These are phyloP conservation scores for Drosophila eugracilis DNA, from an alignment of 1,140 invertebrate species.

Conservation along the genomic window DNA sequence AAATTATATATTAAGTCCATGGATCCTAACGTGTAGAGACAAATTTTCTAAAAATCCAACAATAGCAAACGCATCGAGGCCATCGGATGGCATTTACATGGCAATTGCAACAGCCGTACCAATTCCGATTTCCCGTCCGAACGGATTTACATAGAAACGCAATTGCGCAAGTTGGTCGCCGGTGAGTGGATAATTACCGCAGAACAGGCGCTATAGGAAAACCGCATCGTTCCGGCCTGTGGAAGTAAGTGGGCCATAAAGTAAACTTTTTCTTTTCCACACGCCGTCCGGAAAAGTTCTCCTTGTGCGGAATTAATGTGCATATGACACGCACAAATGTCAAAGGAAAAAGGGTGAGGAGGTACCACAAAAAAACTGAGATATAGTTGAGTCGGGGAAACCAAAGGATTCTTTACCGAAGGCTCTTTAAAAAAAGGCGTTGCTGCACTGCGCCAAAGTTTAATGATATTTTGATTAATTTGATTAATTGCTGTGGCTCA, in stretches of 20 bases:
- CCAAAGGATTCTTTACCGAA: slow-evolving; percentile 16
- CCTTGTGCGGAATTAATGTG: slow-evolving; percentile 69
- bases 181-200: slow-evolving; percentile 74
- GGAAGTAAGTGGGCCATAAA: slow-evolving; percentile 73
- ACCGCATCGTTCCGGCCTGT: slow-evolving; percentile 60
- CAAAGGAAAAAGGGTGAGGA: slow-evolving; percentile 15
- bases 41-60: neutral
- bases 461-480: slow-evolving; percentile 79
- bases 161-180: slow-evolving; percentile 53
- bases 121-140: slow-evolving; percentile 9
- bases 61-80: slow-evolving; percentile 3
- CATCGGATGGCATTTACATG: slow-evolving; percentile 14
- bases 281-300: slow-evolving; percentile 51
- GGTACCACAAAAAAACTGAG: neutral
- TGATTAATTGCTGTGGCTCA: slow-evolving; percentile 74
- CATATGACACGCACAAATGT: slow-evolving; percentile 74
- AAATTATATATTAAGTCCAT: no score
- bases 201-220: slow-evolving; percentile 43
- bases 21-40: no score
- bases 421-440: slow-evolving; percentile 57
- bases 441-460: slow-evolving; percentile 78
- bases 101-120: slow-evolving; percentile 23
- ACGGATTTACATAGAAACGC: slow-evolving; percentile 53
- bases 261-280: slow-evolving; percentile 67
- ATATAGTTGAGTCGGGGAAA: slow-evolving; percentile 2